Evolutionary conservation across 2,888 invertebrate genomes (phyloP), one percentile per base, ranked within the genome.

Genomic region (Sarcophaga rosellei): DNA sequence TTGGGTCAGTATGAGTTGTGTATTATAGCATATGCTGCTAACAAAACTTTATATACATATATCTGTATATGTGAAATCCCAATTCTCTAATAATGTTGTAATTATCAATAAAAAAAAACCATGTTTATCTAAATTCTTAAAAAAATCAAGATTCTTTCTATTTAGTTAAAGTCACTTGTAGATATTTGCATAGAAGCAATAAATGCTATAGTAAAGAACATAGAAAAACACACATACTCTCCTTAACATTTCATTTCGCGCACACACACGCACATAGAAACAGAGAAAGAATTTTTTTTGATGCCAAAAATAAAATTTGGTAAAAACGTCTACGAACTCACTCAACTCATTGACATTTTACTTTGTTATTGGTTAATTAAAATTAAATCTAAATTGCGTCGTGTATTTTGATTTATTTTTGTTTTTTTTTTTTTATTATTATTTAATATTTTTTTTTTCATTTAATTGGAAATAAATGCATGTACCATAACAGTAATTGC

Each of bases 261-360:
- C 21, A 59, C 25, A 61, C 11, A 59, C n/a, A 75, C 15, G 5
- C 44, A 15, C 3, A 63, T 20, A 76, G 47, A 66, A 21, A 53
- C 35, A 35, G 25, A 25, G 15, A 62, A 69, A 68, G 35, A 35
- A 35, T 35, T 35, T 35, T 35, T 8, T 77, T 85, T 68, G 62
- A 80, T 76, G 81, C 86, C 81, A 84, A 86, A 84, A 86, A 84
- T 86, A 86, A 45, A 70, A 74, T 84, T 86, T 66, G 20, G 3
- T 23, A 74, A 82, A 73, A 83, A 84, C 77, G 77, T 86, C 80
- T 86, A 84, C 74, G 86, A 86, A 86, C 84, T 81, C 84, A 74
- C 47, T 75, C 81, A 81, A 86, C 86, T 86, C 78, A 81, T 81
- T 86, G 86, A 86, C 83, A 86, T 86, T 86, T 86, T 62, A 75